A percentile compares a stretch with the other conserved stretches of the same genome.
Evolutionary conservation across 2,113 vertebrate genomes (phyloP).

Genomic region (Leucopsar rothschildi): DNA sequence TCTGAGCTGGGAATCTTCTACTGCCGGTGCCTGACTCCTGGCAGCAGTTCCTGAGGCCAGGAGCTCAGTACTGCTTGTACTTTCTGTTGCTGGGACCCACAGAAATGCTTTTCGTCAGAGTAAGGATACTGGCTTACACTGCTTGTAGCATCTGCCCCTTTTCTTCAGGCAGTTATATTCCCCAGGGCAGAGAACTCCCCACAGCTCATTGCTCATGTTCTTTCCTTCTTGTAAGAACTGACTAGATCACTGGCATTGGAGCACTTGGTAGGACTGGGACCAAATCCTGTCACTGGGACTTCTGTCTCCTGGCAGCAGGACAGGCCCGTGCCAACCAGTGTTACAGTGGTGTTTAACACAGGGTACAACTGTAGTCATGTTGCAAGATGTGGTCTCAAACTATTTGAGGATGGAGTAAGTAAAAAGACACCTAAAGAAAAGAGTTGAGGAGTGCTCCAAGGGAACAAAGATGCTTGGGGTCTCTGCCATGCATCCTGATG

Average conservation of each 20-base stretch:
- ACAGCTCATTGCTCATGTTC: background rate
- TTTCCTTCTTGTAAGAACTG: background rate
- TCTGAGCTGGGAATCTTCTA: background rate
- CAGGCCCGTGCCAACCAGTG: background rate
- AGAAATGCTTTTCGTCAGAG: background rate
- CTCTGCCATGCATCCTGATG: background rate
- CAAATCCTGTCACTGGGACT: background rate
- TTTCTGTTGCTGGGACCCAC: background rate
- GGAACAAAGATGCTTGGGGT: fast-evolving
- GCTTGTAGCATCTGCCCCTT: background rate
- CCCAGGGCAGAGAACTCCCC: background rate
- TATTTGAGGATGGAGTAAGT: background rate
- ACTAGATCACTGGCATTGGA: background rate
- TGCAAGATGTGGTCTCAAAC: background rate
- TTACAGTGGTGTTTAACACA: background rate
- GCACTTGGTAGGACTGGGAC: background rate
- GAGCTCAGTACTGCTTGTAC: background rate
- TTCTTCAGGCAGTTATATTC: background rate
- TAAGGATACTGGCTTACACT: background rate
- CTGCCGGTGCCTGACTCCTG: background rate
- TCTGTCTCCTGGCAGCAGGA: background rate
- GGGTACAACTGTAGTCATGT: background rate
- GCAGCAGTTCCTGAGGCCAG: background rate
- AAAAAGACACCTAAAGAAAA: background rate
- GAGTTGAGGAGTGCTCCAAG: background rate